Base-by-base conservation (phyloP, 2,888 invertebrate genomes). In the Oscheius sp. region DNA sequence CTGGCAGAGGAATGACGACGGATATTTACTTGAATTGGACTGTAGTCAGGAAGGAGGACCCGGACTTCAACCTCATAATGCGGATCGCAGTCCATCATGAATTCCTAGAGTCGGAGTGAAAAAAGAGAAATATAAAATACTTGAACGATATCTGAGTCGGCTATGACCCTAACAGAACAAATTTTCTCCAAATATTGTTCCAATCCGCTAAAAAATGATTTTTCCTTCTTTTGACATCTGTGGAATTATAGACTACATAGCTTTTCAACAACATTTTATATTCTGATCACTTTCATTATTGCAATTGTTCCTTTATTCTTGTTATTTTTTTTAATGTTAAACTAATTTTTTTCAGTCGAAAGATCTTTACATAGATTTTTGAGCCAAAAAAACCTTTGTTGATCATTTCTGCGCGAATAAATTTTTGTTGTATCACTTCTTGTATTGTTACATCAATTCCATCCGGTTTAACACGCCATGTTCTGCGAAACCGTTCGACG, bases 111-210 rank as follows among this genome's bases (percentile, higher is more conserved):
- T 24, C 14, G 4, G 9, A 12, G 4, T 6, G 17, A 17, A 38
- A 57, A 24, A n/a, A 24, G 3, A 12, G n/a, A 12, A 26, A 28
- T 20, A 1, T 14, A 45, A 32, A 12, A 28, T 87, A 96, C 95
- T 88, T 97, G 97, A 87, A 98, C 94, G 1, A 94, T 91, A 86
- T 96, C 96, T 82, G 93, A 93, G 86, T 98, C 98, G 0, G 96
- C 97, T 85, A 98, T 95, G 32, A 97, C 96, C 41, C 96, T 90
- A 17, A 98, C 94, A 6, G 97, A 95, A 89, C 97, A 97, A 0
- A 97, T 93, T 90, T 95, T 94, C 88, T 98, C 98, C 86, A 98
- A 90, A 89, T 97, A 98, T 88, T 94, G 94, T 87, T 98, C 98
- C 50, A 98, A 89, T 1, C 95, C 95, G 77, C 77, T 68, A 56